These are phyloP conservation scores for Boloria euphrosyne DNA, from an alignment of 2,888 invertebrate species.

Conservation along the genomic window DNA sequence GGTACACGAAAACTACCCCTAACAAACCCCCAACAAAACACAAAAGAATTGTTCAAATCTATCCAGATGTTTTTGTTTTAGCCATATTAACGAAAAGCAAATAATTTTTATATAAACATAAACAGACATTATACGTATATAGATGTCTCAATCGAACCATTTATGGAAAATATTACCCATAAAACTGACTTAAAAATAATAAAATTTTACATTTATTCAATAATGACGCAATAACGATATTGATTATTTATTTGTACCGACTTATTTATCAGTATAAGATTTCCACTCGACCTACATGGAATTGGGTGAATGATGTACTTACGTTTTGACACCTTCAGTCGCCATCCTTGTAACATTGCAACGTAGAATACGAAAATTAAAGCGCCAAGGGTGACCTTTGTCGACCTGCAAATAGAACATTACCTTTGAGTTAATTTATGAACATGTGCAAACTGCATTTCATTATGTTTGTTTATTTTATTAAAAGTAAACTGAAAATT, in stretches of 20 bases:
- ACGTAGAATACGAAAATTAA: conserved; percentile 43
- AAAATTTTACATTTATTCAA: background rate
- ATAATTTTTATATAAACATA: too few relatives aligned
- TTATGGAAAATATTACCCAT: background rate
- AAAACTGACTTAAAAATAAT: background rate
- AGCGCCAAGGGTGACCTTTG: conserved; percentile 40
- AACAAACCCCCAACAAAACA: too few relatives aligned
- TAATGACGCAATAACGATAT: conserved; percentile 13
- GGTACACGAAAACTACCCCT: too few relatives aligned
- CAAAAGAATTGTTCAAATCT: too few relatives aligned
- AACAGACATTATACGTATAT: too few relatives aligned
- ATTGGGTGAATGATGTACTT: conserved; percentile 47
- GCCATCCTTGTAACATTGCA: conserved; percentile 71
- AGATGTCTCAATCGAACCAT: background rate
- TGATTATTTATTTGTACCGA: conserved; percentile 10
- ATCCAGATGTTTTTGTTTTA: too few relatives aligned
- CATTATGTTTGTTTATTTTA: too few relatives aligned
- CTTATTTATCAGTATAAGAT: conserved; percentile 14
- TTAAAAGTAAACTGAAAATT: too few relatives aligned
- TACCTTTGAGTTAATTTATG: too few relatives aligned
- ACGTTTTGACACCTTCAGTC: conserved; percentile 64
- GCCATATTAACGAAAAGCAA: too few relatives aligned
- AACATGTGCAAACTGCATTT: too few relatives aligned
- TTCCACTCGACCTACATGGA: conserved; percentile 16
- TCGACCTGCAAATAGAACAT: conserved; percentile 37